Percentiles rank a stretch among this genome's conserved stretches.
These are phyloP conservation scores for Spisula subtruncata DNA, from an alignment of 2,888 invertebrate species.

Conservation along the genomic window DNA sequence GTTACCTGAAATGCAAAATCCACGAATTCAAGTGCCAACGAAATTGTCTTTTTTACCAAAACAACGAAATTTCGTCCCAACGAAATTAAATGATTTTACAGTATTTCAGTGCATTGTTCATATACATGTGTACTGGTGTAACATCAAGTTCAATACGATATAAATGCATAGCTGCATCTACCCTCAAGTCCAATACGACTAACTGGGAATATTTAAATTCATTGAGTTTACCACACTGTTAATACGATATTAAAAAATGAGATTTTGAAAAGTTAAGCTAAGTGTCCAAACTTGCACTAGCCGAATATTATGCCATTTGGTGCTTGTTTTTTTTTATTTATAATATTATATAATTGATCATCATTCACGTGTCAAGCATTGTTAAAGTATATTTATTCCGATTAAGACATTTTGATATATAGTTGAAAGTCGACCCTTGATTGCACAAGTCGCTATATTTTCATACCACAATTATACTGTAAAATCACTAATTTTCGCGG, in stretches of 20 bases:
- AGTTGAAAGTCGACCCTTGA: background rate
- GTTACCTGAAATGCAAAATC: too few species aligned
- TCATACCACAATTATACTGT: background rate
- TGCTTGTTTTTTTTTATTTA: background rate
- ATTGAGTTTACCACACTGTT: background rate
- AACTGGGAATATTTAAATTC: too few species aligned
- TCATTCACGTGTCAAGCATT: background rate
- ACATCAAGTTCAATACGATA: too few species aligned
- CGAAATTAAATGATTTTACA: too few species aligned
- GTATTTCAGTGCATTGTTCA: too few species aligned
- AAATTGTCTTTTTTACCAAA: too few species aligned
- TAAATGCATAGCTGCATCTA: too few species aligned
- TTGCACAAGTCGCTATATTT: background rate
- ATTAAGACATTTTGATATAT: conserved; percentile 23
- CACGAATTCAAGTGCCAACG: too few species aligned
- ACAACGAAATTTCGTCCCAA: too few species aligned
- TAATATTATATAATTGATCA: background rate
- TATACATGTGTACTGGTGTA: too few species aligned
- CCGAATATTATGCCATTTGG: background rate
- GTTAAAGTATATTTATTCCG: background rate
- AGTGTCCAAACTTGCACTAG: background rate
- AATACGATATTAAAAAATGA: background rate
- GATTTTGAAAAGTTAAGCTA: background rate
- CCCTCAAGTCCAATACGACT: too few species aligned
- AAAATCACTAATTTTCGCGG: too few species aligned